Evolutionary conservation across 1,140 invertebrate genomes (phyloP).

Genomic region (Harlomillsia oculata): DNA sequence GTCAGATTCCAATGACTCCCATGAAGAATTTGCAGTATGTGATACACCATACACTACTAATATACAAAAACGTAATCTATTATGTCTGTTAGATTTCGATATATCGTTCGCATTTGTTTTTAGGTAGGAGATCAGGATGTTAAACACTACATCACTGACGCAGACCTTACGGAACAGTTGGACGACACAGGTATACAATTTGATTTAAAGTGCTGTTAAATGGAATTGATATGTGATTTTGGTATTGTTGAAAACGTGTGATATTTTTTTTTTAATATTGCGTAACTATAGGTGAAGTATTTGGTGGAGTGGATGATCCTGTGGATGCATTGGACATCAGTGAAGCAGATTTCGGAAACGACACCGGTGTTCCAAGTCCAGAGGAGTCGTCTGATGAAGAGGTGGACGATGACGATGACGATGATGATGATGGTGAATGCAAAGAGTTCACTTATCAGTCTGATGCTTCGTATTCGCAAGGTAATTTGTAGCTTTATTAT

Average conservation of each 20-base stretch:
- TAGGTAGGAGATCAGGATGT: too few species aligned
- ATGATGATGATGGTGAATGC: constrained; percentile 31
- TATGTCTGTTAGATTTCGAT: background rate
- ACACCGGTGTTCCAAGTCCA: constrained; percentile 23
- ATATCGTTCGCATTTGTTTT: too few species aligned
- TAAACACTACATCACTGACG: too few species aligned
- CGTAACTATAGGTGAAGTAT: constrained; percentile 11
- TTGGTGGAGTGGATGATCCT: constrained; percentile 11
- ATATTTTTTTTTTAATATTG: background rate
- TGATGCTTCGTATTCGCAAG: constrained; percentile 26
- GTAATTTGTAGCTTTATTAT: background rate
- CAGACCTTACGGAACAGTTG: too few species aligned
- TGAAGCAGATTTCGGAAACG: constrained; percentile 16
- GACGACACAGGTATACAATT: too few species aligned
- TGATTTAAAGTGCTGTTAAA: too few species aligned
- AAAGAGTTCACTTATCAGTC: constrained; percentile 27
- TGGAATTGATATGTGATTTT: background rate
- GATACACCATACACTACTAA: background rate
- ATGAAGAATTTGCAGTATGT: constrained; percentile 31
- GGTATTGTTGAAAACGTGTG: background rate
- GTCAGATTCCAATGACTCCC: constrained; percentile 31
- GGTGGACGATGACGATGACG: constrained; percentile 23
- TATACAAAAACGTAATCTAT: background rate
- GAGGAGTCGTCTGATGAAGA: constrained; percentile 31
- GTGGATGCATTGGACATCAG: constrained; percentile 11